phyloP scores from a whole-genome alignment of 2,113 vertebrate genomes.

The Paramisgurnus dabryanus region DNA sequence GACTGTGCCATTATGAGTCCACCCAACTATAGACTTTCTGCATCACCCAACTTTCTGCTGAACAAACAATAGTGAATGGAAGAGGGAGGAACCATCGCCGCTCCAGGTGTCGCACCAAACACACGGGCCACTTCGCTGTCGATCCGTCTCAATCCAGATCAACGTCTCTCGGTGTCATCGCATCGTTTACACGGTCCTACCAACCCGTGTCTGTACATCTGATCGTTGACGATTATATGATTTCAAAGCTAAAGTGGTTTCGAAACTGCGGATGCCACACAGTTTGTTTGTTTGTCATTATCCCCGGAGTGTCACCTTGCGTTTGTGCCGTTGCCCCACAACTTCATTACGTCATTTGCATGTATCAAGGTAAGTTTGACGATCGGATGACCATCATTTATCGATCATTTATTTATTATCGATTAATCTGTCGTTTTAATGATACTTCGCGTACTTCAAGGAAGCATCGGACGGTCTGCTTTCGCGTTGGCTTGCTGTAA shows the following conservation, averaged over 20 bases:
- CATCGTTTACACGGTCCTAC: not conserved
- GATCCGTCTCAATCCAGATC: constrained; percentile 30
- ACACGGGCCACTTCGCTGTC: constrained; percentile 30
- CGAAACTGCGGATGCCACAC: constrained; percentile 39
- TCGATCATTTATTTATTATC: not conserved
- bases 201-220: not conserved
- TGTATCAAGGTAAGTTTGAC: constrained; percentile 51
- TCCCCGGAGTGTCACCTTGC: constrained; percentile 57
- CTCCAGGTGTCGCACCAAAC: constrained; percentile 57
- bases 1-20: not conserved
- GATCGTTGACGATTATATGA: not conserved
- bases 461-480: constrained; percentile 4
- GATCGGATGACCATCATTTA: not conserved
- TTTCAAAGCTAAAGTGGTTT: not conserved
- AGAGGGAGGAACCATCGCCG: constrained; percentile 71
- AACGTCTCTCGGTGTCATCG: constrained; percentile 27
- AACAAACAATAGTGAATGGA: constrained; percentile 78
- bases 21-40: constrained; percentile 63
- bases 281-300: constrained; percentile 10
- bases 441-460: constrained; percentile 32
- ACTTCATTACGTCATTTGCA: constrained; percentile 55
- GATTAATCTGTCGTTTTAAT: not conserved
- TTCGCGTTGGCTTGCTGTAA: constrained; percentile 8
- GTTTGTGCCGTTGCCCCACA: constrained; percentile 38
- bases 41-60: constrained; percentile 76